Base-by-base conservation (phyloP, 2,888 invertebrate genomes). In the Ormyrus nitidulus region DNA sequence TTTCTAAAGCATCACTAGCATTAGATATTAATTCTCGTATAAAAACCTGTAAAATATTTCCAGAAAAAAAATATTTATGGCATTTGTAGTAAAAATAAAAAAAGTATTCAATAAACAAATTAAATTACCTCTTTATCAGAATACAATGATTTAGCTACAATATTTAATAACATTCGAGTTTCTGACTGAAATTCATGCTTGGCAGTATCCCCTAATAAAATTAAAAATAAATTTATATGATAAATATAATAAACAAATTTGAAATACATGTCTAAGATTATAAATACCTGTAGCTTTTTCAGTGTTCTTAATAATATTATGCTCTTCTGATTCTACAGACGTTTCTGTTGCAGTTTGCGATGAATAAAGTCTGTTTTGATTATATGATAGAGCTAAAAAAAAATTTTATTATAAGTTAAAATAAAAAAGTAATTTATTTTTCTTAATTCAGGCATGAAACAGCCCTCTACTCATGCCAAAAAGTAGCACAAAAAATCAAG, bases 161-260 rank as follows among this genome's bases (percentile, higher is more conserved):
- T 99, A 90, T 99, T 98, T 69, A 99, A 91, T 59, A 99, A 91
- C 95, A 98, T 98, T 82, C 96, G 93, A 0, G 99, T 99, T 92
- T 99, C 99, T 0, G 99, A 99, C 91, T 99, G 97, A 90, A 99
- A 99, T 89, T 98, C 98, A 91, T 95, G 95, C 88, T 95, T 95
- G 65, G 92, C 92, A 54, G 91, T 85, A 86, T 94, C 94, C 19
- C 94, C 93, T 92, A 82, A 53, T 13, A 19, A 51, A 65, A 78
- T 75, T 48, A 56, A 46, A 76, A 34, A 71, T 34, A 54, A 59
- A 9, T 73, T 51, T 44, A 44, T 59, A 49, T 4, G 11, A 3
- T 19, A 48, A 13, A 48, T 58, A 48, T 56, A 61, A 13, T 8
- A 56, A 58, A 34, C 77, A 34, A 61, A 69, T 61, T 74, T 54